Percentiles rank a stretch among this genome's conserved stretches.
These are phyloP conservation scores for Aphis craccivora DNA, from an alignment of 1,140 invertebrate species.

Conservation along the genomic window DNA sequence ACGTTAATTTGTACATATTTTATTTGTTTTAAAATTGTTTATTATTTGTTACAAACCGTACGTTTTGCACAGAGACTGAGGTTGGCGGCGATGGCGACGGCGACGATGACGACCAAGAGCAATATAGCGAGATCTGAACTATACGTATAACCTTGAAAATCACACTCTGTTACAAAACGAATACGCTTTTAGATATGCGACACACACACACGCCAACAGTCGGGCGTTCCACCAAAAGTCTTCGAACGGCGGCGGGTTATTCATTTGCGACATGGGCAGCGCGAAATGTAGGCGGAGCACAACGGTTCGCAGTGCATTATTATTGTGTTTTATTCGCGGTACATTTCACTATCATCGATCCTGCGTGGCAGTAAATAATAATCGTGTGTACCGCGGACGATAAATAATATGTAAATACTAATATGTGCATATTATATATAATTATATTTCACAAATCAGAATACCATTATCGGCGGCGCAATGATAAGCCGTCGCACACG, in stretches of 20 bases:
- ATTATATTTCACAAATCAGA: slow-evolving; percentile 19
- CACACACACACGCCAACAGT: background rate
- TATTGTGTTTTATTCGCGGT: background rate
- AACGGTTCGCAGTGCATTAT: background rate
- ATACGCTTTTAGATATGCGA: background rate
- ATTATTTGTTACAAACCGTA: background rate
- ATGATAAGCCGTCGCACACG: background rate
- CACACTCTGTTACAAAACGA: background rate
- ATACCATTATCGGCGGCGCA: background rate
- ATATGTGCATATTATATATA: background rate
- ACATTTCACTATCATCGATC: background rate
- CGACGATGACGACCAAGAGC: background rate
- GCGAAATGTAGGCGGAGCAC: background rate
- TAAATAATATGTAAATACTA: background rate
- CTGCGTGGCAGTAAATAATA: background rate
- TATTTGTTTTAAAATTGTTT: background rate
- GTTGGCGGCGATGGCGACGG: background rate
- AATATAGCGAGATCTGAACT: background rate
- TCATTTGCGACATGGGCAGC: background rate
- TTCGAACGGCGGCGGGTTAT: background rate
- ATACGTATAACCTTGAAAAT: background rate
- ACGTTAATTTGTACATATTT: background rate
- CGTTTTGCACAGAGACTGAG: background rate
- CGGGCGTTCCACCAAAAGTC: slow-evolving; percentile 18
- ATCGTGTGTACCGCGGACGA: background rate